Base-by-base conservation (phyloP, 2,888 invertebrate species). In the Drosophila mettleri region DNA sequence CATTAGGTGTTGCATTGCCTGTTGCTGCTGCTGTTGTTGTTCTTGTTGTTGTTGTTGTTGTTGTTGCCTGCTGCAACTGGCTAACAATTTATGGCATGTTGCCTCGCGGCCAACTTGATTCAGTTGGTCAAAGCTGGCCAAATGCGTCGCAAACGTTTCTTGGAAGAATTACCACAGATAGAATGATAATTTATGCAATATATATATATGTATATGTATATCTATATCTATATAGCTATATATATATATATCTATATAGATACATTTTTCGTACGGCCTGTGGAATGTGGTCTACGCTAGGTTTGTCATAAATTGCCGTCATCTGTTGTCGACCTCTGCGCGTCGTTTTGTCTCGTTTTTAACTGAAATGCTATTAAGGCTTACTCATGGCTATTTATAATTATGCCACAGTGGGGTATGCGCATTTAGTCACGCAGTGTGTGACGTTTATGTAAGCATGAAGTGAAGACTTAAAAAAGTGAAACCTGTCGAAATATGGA, bases 1-100 rank as follows among this genome's bases (percentile, higher is more conserved):
- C 89, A 90, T 90, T 90, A 90, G 81, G 84, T 82, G 84, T 80
- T 88, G 69, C 71, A 63, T 61, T 62, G 48, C 51, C 60, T 69
- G 77, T 62, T 68, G 69, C 55, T 51, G 62, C 39, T 78, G 69
- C 36, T 55, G 66, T 43, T 68, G 64, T 12, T 43, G 61, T 29
- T 49, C 61, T 7, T 63, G 59, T 20, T 45, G 51, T 31, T 52
- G 69, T 45, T 74, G 63, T 9, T 41, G 55, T 31, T 46, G 63
- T 3, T 59, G 60, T 22, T 2, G 41, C n/a, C 29, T 69, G 62
- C 61, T 59, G 66, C 77, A 78, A 76, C 70, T 64, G 69, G 72
- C 83, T 64, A 65, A 80, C 66, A 80, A 80, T 77, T 83, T 86
- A 86, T 86, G 83, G 88, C 86, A 68, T 57, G 86, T 62, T 81